phyloP scores from a whole-genome alignment of 1,140 invertebrate genomes.

The Dreissena rostriformis region DNA sequence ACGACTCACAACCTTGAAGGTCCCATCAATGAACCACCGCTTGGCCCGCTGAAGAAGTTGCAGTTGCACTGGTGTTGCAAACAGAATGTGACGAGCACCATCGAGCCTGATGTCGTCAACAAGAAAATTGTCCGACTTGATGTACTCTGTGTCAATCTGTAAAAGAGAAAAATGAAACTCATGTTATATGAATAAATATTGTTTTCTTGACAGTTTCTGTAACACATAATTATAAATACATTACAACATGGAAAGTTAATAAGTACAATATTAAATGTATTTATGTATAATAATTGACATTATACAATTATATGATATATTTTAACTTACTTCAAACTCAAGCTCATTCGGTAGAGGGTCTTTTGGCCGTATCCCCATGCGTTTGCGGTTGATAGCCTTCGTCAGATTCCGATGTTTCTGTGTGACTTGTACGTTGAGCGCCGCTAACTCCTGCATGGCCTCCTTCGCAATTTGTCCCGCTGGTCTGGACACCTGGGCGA shows the following conservation, averaged over 20 bases:
- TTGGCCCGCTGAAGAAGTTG: conserved; percentile 1
- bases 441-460: not conserved
- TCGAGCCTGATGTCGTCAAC: not conserved
- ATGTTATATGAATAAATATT: no score
- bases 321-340: not conserved
- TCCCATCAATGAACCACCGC: conserved; percentile 15
- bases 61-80: not conserved
- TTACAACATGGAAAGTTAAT: no score
- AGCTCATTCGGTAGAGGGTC: not conserved
- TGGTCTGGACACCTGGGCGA: not conserved
- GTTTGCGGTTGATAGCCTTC: not conserved
- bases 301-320: no score
- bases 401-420: not conserved
- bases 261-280: no score
- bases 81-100: conserved; percentile 1
- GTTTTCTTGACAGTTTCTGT: no score
- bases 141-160: conserved; percentile 26
- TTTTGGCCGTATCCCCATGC: not conserved
- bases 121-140: not conserved
- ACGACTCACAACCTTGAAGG: no score
- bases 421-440: not conserved
- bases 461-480: not conserved
- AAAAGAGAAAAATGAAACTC: no score
- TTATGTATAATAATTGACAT: no score
- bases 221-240: no score